Evolutionary conservation across 2,797 vertebrate genomes (phyloP).

Genomic region (Scarus forsteni): DNA sequence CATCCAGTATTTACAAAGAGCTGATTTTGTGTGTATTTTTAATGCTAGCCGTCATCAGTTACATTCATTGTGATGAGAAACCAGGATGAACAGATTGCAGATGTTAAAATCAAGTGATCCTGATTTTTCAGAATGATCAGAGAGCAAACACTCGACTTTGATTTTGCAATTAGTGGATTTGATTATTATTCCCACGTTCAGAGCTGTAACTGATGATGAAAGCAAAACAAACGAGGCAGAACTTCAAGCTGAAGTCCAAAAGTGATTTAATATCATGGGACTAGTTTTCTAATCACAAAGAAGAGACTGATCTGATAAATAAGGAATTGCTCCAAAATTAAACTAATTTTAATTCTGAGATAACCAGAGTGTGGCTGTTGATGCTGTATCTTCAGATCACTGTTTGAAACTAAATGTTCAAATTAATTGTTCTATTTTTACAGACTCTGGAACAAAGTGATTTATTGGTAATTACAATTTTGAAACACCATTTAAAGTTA

Average conservation of each 20-base stretch:
- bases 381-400: slow-evolving; percentile 15
- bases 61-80: neutral
- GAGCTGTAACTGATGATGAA: neutral
- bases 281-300: neutral
- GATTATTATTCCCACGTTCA: neutral
- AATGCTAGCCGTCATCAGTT: slow-evolving; percentile 11
- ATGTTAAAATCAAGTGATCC: neutral
- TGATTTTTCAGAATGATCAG: neutral
- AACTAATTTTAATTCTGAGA: neutral
- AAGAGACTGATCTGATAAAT: neutral
- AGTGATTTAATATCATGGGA: neutral
- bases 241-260: neutral
- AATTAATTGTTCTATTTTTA: slow-evolving; percentile 38
- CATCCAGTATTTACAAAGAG: neutral
- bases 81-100: neutral
- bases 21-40: slow-evolving; percentile 8
- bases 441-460: slow-evolving; percentile 35
- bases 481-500: neutral
- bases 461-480: slow-evolving; percentile 41
- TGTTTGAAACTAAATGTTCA: slow-evolving; percentile 16
- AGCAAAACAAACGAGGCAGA: neutral
- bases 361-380: neutral
- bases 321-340: neutral
- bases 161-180: neutral
- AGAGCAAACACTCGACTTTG: slow-evolving; percentile 6